Percentiles rank a stretch among this genome's conserved stretches.
phyloP scores from a whole-genome alignment of 2,113 vertebrate genomes.

The Scopus umbretta region DNA sequence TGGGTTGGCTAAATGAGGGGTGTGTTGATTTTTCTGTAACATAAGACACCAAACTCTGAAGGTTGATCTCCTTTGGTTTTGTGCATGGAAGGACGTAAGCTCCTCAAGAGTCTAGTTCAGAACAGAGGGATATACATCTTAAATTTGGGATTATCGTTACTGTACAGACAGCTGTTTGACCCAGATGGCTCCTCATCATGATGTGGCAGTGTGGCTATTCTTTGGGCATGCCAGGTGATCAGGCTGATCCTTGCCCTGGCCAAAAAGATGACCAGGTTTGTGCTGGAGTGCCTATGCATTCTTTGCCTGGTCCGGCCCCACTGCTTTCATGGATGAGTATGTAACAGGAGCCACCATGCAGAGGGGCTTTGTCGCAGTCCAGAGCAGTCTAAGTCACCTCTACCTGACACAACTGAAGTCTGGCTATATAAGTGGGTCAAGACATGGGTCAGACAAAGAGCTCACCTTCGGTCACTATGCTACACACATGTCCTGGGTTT shows the following conservation, averaged over 20 bases:
- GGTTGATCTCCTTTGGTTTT: neutral
- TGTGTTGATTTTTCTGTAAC: neutral
- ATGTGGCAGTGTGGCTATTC: neutral
- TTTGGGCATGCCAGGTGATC: neutral
- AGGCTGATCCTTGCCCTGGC: neutral
- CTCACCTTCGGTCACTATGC: neutral
- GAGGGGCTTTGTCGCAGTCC: neutral
- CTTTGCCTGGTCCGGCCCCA: neutral
- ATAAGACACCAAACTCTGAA: neutral
- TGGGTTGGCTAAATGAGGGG: neutral
- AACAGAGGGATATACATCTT: neutral
- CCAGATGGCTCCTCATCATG: fast-evolving
- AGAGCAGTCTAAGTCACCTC: neutral
- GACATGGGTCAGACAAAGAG: neutral
- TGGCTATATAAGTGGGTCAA: neutral
- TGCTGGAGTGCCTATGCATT: neutral
- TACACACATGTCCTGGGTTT: neutral
- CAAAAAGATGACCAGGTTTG: neutral
- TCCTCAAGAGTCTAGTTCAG: neutral
- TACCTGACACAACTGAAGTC: neutral
- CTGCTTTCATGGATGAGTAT: neutral
- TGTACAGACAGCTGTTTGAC: neutral
- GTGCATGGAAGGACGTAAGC: neutral
- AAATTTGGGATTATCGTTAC: neutral
- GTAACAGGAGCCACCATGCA: neutral